Percentiles rank a stretch among this genome's conserved stretches.
These are phyloP conservation scores for Calycopis cecrops DNA, from an alignment of 1,140 invertebrate species.

Conservation along the genomic window DNA sequence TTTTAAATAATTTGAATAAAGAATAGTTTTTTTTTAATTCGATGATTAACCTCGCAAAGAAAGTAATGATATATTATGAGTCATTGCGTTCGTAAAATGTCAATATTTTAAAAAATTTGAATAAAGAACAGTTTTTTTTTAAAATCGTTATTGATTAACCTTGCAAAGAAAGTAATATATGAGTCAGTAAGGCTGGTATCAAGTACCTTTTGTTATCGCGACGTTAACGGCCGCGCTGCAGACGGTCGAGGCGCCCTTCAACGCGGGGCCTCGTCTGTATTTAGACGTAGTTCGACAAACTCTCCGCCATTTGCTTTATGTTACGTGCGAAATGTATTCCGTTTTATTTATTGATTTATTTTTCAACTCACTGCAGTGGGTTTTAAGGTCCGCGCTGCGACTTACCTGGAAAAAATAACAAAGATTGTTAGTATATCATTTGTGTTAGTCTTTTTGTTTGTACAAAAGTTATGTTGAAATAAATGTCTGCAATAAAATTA, in stretches of 20 bases:
- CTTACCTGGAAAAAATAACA: conserved; percentile 8
- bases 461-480: too few species aligned
- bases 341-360: conserved; percentile 9
- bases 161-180: conserved; percentile 37
- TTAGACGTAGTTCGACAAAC: conserved; percentile 68
- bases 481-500: too few species aligned
- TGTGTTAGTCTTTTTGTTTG: too few species aligned
- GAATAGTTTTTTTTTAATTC: too few species aligned
- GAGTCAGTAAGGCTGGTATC: conserved; percentile 53
- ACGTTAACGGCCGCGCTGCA: conserved; percentile 64
- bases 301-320: conserved; percentile 57
- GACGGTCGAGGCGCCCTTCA: conserved; percentile 66
- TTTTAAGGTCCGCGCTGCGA: conserved; percentile 3
- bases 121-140: too few species aligned
- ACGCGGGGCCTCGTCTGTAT: conserved; percentile 67
- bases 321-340: conserved; percentile 21
- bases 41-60: conserved; percentile 25
- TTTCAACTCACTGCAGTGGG: conserved; percentile 2
- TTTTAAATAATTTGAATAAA: too few species aligned
- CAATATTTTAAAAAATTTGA: too few species aligned
- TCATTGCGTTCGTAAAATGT: too few species aligned
- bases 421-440: background rate
- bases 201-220: conserved; percentile 65
- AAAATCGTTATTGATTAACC: conserved; percentile 1
- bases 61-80: conserved; percentile 33